These are phyloP conservation scores for Endomychus coccineus DNA, from an alignment of 2,888 invertebrate species.

Conservation along the genomic window DNA sequence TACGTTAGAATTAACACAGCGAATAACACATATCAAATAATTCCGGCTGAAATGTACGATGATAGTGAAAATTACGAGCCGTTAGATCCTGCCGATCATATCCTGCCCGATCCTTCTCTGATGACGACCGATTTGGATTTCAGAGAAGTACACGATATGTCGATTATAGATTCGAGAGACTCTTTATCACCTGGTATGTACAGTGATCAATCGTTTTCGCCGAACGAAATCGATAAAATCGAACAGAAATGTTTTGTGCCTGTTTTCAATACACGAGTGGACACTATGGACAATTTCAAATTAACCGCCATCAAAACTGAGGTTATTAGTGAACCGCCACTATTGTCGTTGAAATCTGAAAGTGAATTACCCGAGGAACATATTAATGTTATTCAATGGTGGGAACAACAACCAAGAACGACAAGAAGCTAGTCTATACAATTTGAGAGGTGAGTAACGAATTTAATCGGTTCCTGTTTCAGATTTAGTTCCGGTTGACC, in stretches of 20 bases:
- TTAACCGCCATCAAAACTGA: slow-evolving; percentile 14
- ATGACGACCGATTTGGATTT: slow-evolving; percentile 49
- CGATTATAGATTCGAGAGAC: slow-evolving; percentile 33
- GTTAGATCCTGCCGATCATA: slow-evolving; percentile 23
- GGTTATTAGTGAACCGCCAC: slow-evolving; percentile 25
- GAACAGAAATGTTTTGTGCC: slow-evolving; percentile 31
- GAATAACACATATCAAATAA: slow-evolving; percentile 56
- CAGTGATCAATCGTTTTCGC: slow-evolving; percentile 42
- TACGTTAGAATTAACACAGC: slow-evolving; percentile 54
- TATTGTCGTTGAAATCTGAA: slow-evolving; percentile 40
- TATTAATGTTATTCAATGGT: slow-evolving; percentile 51
- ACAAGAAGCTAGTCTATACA: slow-evolving; percentile 1
- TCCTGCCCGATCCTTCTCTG: slow-evolving; percentile 40
- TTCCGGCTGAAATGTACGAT: slow-evolving; percentile 53
- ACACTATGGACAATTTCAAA: slow-evolving; percentile 2
- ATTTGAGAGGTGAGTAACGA: neutral
- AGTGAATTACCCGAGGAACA: slow-evolving; percentile 34
- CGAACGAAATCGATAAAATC: slow-evolving; percentile 31
- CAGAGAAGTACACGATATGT: slow-evolving; percentile 47
- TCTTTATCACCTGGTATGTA: slow-evolving; percentile 39
- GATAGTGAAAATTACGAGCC: slow-evolving; percentile 52
- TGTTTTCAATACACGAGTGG: slow-evolving; percentile 24
- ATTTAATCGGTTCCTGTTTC: no score
- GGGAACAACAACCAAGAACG: slow-evolving; percentile 38
- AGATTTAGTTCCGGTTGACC: no score